Evolutionary conservation across 2,888 invertebrate genomes (phyloP).

Genomic region (Fissipunctia ypsillon): DNA sequence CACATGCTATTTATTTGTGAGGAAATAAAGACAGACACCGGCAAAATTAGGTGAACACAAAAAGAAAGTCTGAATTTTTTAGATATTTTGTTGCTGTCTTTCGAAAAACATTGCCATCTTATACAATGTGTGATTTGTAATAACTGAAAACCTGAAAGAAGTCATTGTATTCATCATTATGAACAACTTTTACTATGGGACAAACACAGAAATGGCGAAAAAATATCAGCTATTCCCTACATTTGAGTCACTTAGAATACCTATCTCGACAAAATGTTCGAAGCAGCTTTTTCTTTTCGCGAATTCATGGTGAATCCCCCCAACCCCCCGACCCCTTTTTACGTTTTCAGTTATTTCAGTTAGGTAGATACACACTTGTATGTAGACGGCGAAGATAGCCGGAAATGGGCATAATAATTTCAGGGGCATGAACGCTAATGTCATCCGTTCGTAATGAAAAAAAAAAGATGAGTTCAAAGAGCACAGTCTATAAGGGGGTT

Average conservation of each 20-base stretch:
- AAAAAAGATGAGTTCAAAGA: constrained; percentile 11
- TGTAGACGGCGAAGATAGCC: not conserved
- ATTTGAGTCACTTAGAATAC: too few species aligned
- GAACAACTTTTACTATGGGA: not conserved
- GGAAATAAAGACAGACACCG: constrained; percentile 7
- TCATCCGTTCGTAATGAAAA: not conserved
- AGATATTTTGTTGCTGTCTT: not conserved
- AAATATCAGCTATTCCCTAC: not conserved
- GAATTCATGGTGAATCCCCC: too few species aligned
- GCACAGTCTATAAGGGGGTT: constrained; percentile 14
- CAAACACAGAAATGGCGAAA: not conserved
- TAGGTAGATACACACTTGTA: too few species aligned
- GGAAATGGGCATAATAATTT: not conserved
- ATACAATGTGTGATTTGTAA: not conserved
- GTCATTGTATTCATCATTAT: not conserved
- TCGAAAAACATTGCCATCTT: not conserved
- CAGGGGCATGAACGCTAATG: not conserved
- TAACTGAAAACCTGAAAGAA: not conserved
- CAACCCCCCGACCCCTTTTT: too few species aligned
- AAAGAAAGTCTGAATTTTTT: too few species aligned
- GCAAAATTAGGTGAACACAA: too few species aligned
- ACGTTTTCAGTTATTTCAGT: too few species aligned
- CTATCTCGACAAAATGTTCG: too few species aligned
- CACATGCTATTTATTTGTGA: constrained; percentile 42
- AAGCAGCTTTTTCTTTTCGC: too few species aligned